Base-by-base conservation (phyloP, 1,140 invertebrate species). In the Elysia chlorotica region DNA sequence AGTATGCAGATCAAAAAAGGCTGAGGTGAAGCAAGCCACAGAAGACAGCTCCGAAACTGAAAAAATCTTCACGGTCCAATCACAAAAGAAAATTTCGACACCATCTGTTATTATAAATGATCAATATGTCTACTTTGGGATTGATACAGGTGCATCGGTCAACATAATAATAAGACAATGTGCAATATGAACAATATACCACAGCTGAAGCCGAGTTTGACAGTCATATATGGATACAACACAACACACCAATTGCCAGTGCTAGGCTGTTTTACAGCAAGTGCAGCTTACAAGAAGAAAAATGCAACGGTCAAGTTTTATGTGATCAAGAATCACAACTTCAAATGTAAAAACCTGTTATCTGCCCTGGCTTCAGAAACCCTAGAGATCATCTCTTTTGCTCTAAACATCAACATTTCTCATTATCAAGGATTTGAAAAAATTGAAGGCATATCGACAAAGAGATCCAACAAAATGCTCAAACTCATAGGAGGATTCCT, bases 381-480 rank as follows among this genome's bases (percentile, higher is more conserved):
- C 10, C 30, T 63, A 1, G 30, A 35, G 10, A 63, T 63, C 28
- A n/a, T 63, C 28, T 35, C 28, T n/a, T 35, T 63, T 2, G 1
- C 28, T 63, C n/a, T n/a, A n/a, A n/a, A n/a, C n/a, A n/a, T n/a
- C n/a, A n/a, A n/a, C n/a, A 35, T 30, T 30, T n/a, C 35, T 10
- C n/a, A 30, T 35, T 28, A 63, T n/a, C 21, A 28, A 23, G 35
- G 71, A 17, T 19, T 69, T 21, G 66, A 56, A 17, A 70, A 74
- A 61, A 28, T 74, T 2, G 62, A 62, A 41, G 73, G 41, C n/a
- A 25, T 33, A 66, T 75, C 37, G 69, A 75, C 38, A 53, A 74
- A 10, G 31, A 36, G 14, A 67, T 71, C 19, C 48, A 59, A 30
- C 73, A 54, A 14, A 36, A 69, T 31, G 66, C 67, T 2, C 67